Conservation (phyloP, 2,113 vertebrate genomes). For the Limnothrissa miodon region DNA sequence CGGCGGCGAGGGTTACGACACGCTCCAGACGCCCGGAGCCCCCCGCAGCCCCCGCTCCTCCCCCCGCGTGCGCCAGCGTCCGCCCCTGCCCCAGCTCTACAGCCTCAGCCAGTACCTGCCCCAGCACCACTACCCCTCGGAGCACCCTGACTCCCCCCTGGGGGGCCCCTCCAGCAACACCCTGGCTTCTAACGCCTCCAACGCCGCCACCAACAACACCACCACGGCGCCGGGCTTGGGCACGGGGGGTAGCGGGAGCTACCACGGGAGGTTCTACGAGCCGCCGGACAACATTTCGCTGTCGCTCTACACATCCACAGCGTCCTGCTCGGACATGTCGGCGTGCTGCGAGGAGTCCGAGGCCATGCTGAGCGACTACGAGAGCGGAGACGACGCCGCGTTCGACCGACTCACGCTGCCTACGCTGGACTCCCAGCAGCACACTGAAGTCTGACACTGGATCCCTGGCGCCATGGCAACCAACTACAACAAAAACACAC, state of each 20-base stretch:
- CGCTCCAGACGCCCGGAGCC: conserved; percentile 79
- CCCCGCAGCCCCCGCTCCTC: conserved; percentile 71
- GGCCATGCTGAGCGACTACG: conserved; percentile 95
- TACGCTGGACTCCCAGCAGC: conserved; percentile 87
- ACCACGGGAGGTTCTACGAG: conserved; percentile 80
- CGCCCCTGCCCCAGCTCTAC: conserved; percentile 82
- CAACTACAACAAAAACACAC: neutral
- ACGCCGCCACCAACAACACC: conserved; percentile 4
- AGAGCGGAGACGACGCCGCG: conserved; percentile 89
- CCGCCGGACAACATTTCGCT: conserved; percentile 87
- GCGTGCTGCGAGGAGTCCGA: conserved; percentile 95
- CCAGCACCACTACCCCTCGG: conserved; percentile 81
- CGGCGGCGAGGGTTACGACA: conserved; percentile 80
- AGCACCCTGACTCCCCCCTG: conserved; percentile 73
- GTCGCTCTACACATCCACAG: conserved; percentile 88
- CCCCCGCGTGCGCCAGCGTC: conserved; percentile 74
- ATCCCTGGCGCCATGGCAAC: conserved; percentile 51
- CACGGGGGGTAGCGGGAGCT: conserved; percentile 56
- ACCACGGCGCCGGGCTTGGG: conserved; percentile 38
- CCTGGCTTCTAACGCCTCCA: conserved; percentile 52
- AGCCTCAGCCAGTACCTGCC: conserved; percentile 90
- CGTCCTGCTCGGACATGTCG: conserved; percentile 96
- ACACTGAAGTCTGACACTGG: conserved; percentile 95
- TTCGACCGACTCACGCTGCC: conserved; percentile 84
- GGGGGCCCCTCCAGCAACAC: conserved; percentile 64